Conservation (phyloP, 2,113 vertebrate genomes). For the Caracal caracal region DNA sequence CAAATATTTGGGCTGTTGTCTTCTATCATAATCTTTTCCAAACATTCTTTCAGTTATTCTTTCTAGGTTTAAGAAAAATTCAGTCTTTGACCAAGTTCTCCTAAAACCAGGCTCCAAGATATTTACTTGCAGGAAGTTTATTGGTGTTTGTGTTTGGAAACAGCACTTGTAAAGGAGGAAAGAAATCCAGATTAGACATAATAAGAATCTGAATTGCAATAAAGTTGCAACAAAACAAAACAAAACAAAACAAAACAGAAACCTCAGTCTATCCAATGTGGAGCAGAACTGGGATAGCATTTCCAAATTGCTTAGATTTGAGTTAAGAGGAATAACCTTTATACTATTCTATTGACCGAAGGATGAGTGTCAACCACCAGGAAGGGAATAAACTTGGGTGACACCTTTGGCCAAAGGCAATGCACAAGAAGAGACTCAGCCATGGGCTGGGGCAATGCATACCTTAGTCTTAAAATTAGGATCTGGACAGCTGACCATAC, state of each 20-base stretch:
- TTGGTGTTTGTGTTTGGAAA: neutral
- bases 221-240: neutral
- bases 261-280: neutral
- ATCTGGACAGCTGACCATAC: neutral
- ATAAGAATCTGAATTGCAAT: neutral
- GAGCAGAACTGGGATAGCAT: neutral
- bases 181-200: neutral
- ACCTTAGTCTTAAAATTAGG: neutral
- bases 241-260: neutral
- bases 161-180: neutral
- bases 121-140: neutral
- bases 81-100: neutral
- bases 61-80: neutral
- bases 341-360: neutral
- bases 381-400: neutral
- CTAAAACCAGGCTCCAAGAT: neutral
- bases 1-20: neutral
- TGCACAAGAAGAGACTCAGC: neutral
- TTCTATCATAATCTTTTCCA: neutral
- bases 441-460: neutral
- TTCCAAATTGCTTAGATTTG: neutral
- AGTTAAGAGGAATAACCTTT: neutral
- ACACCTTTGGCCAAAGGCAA: neutral
- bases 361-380: neutral
- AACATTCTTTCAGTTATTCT: neutral